Evolutionary conservation across 2,113 vertebrate genomes (phyloP).

Genomic region (Elaphurus davidianus): DNA sequence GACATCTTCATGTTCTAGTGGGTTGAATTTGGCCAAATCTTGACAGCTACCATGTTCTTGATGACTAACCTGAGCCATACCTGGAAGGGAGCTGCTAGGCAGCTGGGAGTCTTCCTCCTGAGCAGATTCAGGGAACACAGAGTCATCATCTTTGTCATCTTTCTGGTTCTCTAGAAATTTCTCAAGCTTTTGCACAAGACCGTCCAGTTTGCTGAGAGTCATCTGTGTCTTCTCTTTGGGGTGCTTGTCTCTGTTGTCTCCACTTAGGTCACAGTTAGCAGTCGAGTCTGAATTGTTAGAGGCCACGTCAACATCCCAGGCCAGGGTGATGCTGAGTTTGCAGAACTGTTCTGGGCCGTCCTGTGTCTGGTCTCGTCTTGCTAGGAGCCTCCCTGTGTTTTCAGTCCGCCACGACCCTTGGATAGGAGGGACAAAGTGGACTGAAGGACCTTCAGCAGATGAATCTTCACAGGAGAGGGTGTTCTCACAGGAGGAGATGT

Average conservation of each 20-base stretch:
- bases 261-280: neutral
- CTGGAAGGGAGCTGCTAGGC: neutral
- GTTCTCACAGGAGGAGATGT: neutral
- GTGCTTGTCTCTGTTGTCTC: neutral
- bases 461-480: neutral
- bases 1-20: neutral
- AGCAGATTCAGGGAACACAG: neutral
- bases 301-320: neutral
- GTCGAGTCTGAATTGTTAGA: neutral
- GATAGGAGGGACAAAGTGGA: neutral
- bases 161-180: neutral
- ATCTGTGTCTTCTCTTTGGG: neutral
- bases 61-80: neutral
- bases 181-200: conserved; percentile 43
- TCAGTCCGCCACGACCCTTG: conserved; percentile 34
- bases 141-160: neutral
- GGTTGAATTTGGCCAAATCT: neutral
- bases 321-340: conserved; percentile 21
- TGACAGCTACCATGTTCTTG: neutral
- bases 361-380: neutral
- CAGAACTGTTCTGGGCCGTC: neutral
- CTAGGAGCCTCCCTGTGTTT: neutral
- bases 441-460: rapidly evolving
- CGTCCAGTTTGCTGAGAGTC: neutral
- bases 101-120: neutral